Evolutionary conservation across 2,113 vertebrate species (phyloP).

Genomic region (Conger conger): DNA sequence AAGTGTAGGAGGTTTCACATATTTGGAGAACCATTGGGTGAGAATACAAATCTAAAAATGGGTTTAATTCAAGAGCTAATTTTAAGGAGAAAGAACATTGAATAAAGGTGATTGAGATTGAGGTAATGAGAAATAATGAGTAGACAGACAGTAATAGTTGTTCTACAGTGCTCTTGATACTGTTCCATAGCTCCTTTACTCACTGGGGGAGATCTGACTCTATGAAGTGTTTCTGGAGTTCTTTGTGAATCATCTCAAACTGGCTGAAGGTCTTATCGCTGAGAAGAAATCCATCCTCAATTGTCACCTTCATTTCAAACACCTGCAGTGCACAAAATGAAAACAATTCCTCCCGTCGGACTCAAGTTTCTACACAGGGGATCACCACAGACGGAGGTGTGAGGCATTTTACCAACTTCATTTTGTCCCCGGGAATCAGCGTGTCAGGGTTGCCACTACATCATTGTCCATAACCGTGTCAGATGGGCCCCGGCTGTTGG

Average conservation of each 20-base stretch:
- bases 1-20: background rate
- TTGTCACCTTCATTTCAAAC: conserved; percentile 72
- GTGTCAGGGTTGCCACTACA: background rate
- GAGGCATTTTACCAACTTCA: background rate
- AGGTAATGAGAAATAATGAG: background rate
- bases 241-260: conserved; percentile 76
- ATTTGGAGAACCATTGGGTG: background rate
- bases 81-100: background rate
- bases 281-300: conserved; percentile 64
- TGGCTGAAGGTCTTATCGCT: conserved; percentile 75
- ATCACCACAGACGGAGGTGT: background rate
- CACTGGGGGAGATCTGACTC: conserved; percentile 77
- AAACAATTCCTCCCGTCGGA: background rate
- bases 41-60: background rate
- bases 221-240: conserved; percentile 77
- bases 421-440: background rate
- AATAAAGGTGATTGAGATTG: background rate
- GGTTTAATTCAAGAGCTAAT: background rate
- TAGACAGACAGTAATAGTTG: background rate
- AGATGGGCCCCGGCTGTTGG: no score
- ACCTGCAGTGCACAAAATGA: conserved; percentile 58
- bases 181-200: conserved; percentile 44
- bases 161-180: background rate
- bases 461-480: no score
- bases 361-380: background rate